phyloP scores from a whole-genome alignment of 2,113 vertebrate genomes.

The Sturnus vulgaris region DNA sequence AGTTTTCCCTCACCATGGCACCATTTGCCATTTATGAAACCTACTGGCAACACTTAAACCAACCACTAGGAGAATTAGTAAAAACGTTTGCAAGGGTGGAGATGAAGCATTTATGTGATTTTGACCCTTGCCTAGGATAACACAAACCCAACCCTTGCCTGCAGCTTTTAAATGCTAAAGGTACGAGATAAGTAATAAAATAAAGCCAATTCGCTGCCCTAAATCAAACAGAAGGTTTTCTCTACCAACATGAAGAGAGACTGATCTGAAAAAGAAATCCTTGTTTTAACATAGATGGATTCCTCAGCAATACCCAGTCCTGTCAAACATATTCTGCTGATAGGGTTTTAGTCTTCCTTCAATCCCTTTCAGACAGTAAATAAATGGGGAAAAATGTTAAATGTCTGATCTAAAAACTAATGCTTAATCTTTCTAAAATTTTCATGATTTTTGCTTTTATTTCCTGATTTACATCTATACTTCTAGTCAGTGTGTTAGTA shows the following conservation, averaged over 20 bases:
- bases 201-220: background rate
- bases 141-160: background rate
- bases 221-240: conserved; percentile 4
- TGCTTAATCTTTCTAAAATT: background rate
- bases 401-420: background rate
- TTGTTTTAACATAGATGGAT: background rate
- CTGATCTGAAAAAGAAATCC: background rate
- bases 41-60: background rate
- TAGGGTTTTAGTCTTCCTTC: background rate
- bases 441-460: background rate
- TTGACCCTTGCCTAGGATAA: background rate
- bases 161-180: background rate
- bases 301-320: background rate
- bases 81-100: background rate
- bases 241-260: background rate
- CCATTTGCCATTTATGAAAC: background rate
- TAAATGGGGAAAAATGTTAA: background rate
- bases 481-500: background rate
- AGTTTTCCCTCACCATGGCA: background rate
- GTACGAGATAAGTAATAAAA: background rate
- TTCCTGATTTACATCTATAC: background rate
- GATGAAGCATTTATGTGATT: background rate
- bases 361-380: background rate
- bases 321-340: background rate
- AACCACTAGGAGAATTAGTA: background rate